These are phyloP conservation scores for Colletes latitarsis DNA, from an alignment of 1,140 invertebrate genomes.

Conservation along the genomic window DNA sequence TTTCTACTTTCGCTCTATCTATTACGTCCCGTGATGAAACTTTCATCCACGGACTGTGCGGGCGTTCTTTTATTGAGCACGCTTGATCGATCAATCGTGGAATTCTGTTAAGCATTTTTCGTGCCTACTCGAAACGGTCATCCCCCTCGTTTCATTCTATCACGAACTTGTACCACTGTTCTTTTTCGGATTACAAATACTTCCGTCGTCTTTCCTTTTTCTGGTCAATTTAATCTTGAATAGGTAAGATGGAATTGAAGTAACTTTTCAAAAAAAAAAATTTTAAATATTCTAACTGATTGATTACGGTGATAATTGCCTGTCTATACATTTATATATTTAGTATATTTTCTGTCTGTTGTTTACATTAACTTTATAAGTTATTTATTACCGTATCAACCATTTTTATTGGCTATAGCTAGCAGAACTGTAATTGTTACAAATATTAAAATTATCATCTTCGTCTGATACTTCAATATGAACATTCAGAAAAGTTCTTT, in stretches of 20 bases:
- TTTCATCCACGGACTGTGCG: conserved; percentile 30
- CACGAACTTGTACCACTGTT: not conserved
- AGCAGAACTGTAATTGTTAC: no score
- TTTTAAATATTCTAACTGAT: no score
- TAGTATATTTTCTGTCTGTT: no score
- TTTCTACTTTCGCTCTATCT: conserved; percentile 30
- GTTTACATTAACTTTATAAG: no score
- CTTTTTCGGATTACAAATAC: not conserved
- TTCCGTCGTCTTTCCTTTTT: not conserved
- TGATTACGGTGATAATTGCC: not conserved
- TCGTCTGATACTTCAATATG: no score
- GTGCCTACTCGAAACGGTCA: not conserved
- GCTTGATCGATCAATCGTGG: conserved; percentile 44
- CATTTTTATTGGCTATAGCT: no score
- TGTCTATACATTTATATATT: no score
- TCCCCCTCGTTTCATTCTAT: not conserved
- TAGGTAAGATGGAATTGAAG: not conserved
- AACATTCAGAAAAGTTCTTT: no score
- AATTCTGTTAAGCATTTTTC: conserved; percentile 28
- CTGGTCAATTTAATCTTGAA: not conserved
- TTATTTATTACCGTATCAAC: no score
- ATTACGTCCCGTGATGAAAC: conserved; percentile 42
- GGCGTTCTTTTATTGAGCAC: conserved; percentile 33
- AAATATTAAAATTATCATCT: no score
- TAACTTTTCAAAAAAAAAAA: not conserved